Base-by-base conservation (phyloP, 1,140 invertebrate genomes). In the Nymphalis io region DNA sequence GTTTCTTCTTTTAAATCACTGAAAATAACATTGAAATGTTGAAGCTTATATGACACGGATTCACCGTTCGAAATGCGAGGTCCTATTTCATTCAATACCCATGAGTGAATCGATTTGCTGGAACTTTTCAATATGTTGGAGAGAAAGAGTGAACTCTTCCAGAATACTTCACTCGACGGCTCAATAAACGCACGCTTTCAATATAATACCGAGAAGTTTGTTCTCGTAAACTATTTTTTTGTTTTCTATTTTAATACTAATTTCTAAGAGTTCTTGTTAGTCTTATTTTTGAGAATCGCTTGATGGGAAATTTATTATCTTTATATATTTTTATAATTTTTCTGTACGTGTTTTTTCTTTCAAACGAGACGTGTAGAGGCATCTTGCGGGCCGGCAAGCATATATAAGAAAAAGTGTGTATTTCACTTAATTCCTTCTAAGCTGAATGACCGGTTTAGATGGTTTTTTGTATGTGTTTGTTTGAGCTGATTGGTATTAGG, bases 61-160 rank as follows among this genome's bases (percentile, higher is more conserved):
- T 12, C 48, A 20, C 18, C 21, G 13, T 55, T 23, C 51, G 51
- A 55, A 55, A 23, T 27, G 51, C 51, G 4, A 55, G 21, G 51
- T 55, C 51, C 51, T 55, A 55, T 21, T 55, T 55, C 27, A 27
- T 55, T 21, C 51, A 55, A 55, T 55, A 55, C 21, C 51, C 51
- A 51, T 21, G 48, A 55, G 20, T 55, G 51, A 27, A 23, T 55
- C 21, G 23, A 21, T 27, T 55, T 27, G 27, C 21, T 55, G 13
- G 13, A 55, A 21, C 15, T 55, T 55, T 55, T 55, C 51, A 33
- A 55, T 55, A 55, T 13, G 13, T 55, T 55, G 20, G 21, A 55
- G 51, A 55, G 51, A 12, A 55, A 27, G 51, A 55, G 8, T 20
- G 8, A 55, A 21, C 51, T 55, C 51, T 23, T 27, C 51, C 46